phyloP scores from a whole-genome alignment of 2,888 invertebrate genomes.

The Sminthurides aquaticus region DNA sequence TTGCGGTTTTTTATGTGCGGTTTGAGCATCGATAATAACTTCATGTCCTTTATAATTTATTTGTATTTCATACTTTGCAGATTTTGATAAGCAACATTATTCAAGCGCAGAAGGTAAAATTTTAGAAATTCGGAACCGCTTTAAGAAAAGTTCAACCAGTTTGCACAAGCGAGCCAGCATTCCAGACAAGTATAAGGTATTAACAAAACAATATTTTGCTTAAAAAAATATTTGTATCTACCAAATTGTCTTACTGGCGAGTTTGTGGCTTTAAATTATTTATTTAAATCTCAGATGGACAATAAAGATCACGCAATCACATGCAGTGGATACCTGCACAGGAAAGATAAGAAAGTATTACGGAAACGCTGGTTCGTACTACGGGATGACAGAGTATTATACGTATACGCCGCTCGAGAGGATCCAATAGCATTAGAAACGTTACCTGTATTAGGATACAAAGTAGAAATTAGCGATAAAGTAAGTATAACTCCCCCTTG shows the following conservation, averaged over 20 bases:
- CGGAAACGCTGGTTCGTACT: conserved; percentile 55
- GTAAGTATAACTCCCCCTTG: conserved; percentile 16
- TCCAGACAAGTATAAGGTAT: neutral
- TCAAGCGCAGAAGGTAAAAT: neutral
- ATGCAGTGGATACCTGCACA: conserved; percentile 51
- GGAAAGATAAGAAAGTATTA: conserved; percentile 49
- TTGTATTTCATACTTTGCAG: neutral
- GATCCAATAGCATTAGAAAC: conserved; percentile 52
- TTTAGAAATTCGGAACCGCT: neutral
- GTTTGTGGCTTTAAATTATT: too few species aligned
- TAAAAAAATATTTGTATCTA: too few species aligned
- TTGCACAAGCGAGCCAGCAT: neutral
- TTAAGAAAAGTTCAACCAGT: neutral
- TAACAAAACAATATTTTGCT: too few species aligned
- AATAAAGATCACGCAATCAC: neutral
- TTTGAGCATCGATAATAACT: too few species aligned
- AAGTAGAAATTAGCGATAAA: conserved; percentile 43
- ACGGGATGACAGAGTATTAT: conserved; percentile 53
- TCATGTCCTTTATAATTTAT: neutral
- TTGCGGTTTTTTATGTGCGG: too few species aligned
- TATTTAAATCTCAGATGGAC: neutral
- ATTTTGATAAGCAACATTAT: neutral
- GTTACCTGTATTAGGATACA: conserved; percentile 52
- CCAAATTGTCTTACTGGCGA: too few species aligned
- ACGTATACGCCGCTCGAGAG: conserved; percentile 53